These are phyloP conservation scores for Patella pellucida DNA, from an alignment of 2,888 invertebrate species.

Conservation along the genomic window DNA sequence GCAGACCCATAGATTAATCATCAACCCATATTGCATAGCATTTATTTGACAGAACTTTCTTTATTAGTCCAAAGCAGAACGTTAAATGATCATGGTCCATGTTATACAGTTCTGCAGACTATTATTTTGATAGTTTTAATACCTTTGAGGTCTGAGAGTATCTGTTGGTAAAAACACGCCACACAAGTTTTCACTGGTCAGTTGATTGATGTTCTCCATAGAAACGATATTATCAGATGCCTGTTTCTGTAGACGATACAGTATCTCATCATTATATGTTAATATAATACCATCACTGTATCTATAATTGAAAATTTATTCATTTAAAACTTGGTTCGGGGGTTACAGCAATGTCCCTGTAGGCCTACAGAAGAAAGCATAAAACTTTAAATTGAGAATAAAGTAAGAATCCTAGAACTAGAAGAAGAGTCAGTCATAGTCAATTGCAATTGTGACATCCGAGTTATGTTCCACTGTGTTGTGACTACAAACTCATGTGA, in stretches of 20 bases:
- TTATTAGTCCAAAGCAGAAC: too few species aligned
- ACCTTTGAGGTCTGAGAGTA: constrained; percentile 56
- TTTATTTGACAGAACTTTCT: too few species aligned
- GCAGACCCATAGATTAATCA: too few species aligned
- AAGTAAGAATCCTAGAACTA: too few species aligned
- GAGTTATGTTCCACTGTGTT: too few species aligned
- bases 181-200: constrained; percentile 58
- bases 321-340: not conserved
- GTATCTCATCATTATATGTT: constrained; percentile 63
- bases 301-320: constrained; percentile 38
- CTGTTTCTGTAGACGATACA: constrained; percentile 46
- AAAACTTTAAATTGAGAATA: not conserved
- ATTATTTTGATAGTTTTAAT: not conserved
- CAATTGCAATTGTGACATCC: too few species aligned
- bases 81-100: too few species aligned
- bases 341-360: not conserved
- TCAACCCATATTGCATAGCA: too few species aligned
- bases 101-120: not conserved
- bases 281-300: constrained; percentile 60
- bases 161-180: constrained; percentile 65
- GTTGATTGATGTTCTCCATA: constrained; percentile 57
- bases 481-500: too few species aligned
- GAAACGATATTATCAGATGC: constrained; percentile 37
- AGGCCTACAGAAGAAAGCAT: not conserved
- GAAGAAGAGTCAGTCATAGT: too few species aligned